Percentiles rank a stretch among this genome's conserved stretches.
phyloP scores from a whole-genome alignment of 2,888 invertebrate genomes.

The Eumacrocentrus americanus region DNA sequence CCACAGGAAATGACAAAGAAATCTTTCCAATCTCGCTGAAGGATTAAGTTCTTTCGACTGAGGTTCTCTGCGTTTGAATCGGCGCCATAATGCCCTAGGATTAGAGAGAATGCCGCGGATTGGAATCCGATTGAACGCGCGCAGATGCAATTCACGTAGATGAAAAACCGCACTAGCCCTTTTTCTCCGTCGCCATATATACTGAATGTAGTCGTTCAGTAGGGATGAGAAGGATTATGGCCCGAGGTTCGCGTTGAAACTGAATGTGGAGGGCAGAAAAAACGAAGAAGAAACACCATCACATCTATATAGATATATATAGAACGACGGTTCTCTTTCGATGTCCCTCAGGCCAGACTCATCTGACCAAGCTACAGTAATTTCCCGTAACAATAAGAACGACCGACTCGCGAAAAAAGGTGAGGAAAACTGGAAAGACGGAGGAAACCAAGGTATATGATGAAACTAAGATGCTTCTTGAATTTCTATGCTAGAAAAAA shows the following conservation, averaged over 20 bases:
- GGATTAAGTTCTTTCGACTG: conserved; percentile 17
- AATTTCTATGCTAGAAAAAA: neutral
- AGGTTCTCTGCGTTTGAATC: conserved; percentile 22
- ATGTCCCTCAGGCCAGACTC: conserved; percentile 14
- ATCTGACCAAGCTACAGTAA: conserved; percentile 16
- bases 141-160: conserved; percentile 26
- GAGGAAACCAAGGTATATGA: neutral
- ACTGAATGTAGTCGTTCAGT: too few species aligned
- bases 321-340: neutral
- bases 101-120: conserved; percentile 20
- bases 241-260: neutral
- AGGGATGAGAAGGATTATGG: neutral
- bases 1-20: conserved; percentile 19
- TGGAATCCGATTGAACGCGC: conserved; percentile 26
- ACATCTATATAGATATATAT: neutral
- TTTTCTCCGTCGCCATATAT: neutral
- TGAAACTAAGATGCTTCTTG: neutral
- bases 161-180: conserved; percentile 14
- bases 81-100: conserved; percentile 23
- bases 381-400: conserved; percentile 17
- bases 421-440: neutral
- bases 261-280: conserved; percentile 6
- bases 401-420: neutral
- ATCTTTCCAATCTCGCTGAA: conserved; percentile 22
- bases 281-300: conserved; percentile 1